Base-by-base conservation (phyloP, 2,797 vertebrate genomes). In the Oryzias dopingdopingensis region DNA sequence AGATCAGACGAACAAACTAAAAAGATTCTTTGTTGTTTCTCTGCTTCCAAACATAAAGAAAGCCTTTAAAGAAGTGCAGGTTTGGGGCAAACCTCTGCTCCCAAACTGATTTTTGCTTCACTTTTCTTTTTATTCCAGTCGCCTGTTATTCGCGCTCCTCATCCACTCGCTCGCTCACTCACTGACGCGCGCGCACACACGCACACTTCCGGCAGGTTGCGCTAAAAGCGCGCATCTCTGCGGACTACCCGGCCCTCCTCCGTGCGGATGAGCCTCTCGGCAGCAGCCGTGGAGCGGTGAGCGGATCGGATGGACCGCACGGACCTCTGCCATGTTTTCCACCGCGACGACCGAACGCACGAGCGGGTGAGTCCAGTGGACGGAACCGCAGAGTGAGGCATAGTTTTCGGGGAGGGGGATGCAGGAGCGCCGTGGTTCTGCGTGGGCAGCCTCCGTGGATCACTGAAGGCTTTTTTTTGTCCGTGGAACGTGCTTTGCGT, bases 141-240 rank as follows among this genome's bases (percentile, higher is more conserved):
- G 17, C 12, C 16, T 12, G n/a, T 3, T 13, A 22, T 2, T 37
- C 32, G 32, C 10, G 10, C 32, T 37, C 32, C 32, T 37, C 23
- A 16, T 22, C 20, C 20, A 2, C 20, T 22, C 2, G 18, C 18
- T 18, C 18, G 2, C 23, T 15, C 47, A 13, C 20, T 4, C 13
- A 22, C 45, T 20, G 3, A 47, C 45, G 22, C 23, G 20, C 47
- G 16, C 47, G 4, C 47, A 8, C 23, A 16, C 2, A 49, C 47
- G 23, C 22, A 16, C 15, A 16, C 42, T 26, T 51, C 58, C 58
- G 18, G 18, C 58, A 62, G 59, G 59, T 12, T 46, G 59, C 49
- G 59, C 49, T 37, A 50, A 32, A 14, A 42, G 40, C 43, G 49
- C 58, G 43, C 32, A 37, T 53, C 43, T 61, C 50, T 47, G 50